Base-by-base conservation (phyloP, 2,888 invertebrate genomes). In the Drosophila neonasuta region DNA sequence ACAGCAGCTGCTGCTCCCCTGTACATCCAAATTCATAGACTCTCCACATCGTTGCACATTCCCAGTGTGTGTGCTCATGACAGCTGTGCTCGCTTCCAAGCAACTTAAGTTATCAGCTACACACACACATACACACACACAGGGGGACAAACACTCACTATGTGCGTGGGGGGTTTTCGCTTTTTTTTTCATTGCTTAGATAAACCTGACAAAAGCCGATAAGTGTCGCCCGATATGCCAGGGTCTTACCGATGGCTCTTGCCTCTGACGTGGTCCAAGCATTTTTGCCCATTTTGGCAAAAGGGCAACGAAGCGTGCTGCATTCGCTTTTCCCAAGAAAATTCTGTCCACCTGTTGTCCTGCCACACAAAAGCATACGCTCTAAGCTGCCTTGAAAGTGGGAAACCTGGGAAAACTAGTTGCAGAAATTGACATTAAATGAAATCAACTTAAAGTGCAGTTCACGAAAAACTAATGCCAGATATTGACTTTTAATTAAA, bases 1-100 rank as follows among this genome's bases (percentile, higher is more conserved):
- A 17, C 17, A 17, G 17, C 39, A 13, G 15, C 34, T 45, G 55
- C 60, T 20, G 50, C 34, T n/a, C 2, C 2, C 44, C 41, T 15
- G 30, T 8, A 44, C 41, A 13, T 36, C 13, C 39, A 11, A 41
- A 41, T 41, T 41, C 39, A 46, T 54, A 15, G 48, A 39, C 20
- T 32, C 20, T 32, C 41, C 49, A 42, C 30, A 13, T 50, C 57
- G 39, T 44, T 71, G 59, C 63, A 63, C 59, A 65, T 42, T 34
- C 36, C 30, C 17, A 3, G 55, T 50, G 52, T 30, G 32, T 32
- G 41, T 41, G 42, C 52, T 52, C 41, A 20, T 74, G 82, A 82
- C 82, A 83, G 87, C 82, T 83, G 82, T 52, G 66, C 65, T 15
- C 32, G 77, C 63, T 86, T 85, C 67, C 87, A 71, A 61, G 70